phyloP scores from a whole-genome alignment of 2,797 vertebrate genomes.

The Pseudomugil gertrudae region DNA sequence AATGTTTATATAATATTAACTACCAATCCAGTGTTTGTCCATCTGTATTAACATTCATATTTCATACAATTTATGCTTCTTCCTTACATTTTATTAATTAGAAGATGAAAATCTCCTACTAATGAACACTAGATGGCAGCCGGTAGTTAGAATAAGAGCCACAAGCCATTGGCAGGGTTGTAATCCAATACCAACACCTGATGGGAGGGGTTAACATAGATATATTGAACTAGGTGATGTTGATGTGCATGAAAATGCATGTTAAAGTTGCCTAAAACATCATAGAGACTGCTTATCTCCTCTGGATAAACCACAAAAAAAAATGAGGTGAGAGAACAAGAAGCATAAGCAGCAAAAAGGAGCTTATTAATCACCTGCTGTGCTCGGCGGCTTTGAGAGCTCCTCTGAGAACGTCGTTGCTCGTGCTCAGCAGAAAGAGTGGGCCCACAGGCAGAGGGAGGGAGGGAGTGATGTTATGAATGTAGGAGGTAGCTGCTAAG shows the following conservation, averaged over 20 bases:
- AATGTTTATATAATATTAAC: slow-evolving; percentile 71
- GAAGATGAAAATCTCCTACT: slow-evolving; percentile 7
- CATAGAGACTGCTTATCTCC: slow-evolving; percentile 10
- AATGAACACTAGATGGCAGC: slow-evolving; percentile 65
- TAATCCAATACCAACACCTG: slow-evolving; percentile 6
- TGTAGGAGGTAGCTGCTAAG: slow-evolving; percentile 7
- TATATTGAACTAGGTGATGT: slow-evolving; percentile 27
- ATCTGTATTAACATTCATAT: not conserved
- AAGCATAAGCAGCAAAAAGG: slow-evolving; percentile 47
- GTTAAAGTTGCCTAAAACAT: slow-evolving; percentile 18
- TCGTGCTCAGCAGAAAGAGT: slow-evolving; percentile 63
- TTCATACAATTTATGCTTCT: not conserved
- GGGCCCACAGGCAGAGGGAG: slow-evolving; percentile 3
- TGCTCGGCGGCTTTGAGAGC: slow-evolving; percentile 58
- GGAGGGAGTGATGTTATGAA: not conserved
- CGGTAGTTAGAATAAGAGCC: not conserved
- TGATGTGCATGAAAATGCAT: slow-evolving; percentile 24
- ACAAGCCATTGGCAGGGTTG: not conserved
- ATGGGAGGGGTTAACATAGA: slow-evolving; percentile 35
- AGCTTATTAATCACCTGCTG: slow-evolving; percentile 64
- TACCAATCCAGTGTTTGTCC: slow-evolving; percentile 13
- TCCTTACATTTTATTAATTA: not conserved
- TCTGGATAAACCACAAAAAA: slow-evolving; percentile 27
- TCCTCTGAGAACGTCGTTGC: slow-evolving; percentile 51
- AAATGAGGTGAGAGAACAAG: slow-evolving; percentile 10